Evolutionary conservation across 2,888 invertebrate genomes (phyloP).

Genomic region (Listrodromus nycthemerus): DNA sequence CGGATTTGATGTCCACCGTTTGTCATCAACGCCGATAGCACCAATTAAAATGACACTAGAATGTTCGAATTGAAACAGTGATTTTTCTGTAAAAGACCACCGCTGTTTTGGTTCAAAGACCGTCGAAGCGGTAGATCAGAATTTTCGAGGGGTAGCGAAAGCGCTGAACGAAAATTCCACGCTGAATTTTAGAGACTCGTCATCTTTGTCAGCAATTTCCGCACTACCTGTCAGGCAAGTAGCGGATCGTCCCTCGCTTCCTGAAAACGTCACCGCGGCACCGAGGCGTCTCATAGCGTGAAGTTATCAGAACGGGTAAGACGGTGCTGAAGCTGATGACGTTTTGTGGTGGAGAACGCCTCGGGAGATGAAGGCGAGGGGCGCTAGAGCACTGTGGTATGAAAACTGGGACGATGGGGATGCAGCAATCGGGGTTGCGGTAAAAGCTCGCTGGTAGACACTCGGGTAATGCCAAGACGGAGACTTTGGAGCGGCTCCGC

Average conservation of each 20-base stretch:
- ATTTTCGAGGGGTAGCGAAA: no score
- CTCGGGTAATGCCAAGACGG: conserved; percentile 57
- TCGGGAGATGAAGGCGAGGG: conserved; percentile 21
- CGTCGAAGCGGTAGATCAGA: not conserved
- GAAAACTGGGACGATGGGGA: conserved; percentile 51
- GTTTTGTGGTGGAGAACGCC: conserved; percentile 48
- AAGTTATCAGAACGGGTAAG: conserved; percentile 48
- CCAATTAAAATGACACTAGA: not conserved
- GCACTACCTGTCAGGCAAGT: conserved; percentile 10
- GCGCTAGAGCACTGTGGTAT: conserved; percentile 14
- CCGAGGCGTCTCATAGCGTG: conserved; percentile 23
- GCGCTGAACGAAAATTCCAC: not conserved
- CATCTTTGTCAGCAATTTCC: conserved; percentile 9
- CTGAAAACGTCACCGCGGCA: conserved; percentile 11
- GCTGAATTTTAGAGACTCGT: not conserved
- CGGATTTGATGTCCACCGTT: not conserved
- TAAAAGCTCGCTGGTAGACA: conserved; percentile 58
- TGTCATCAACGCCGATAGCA: not conserved
- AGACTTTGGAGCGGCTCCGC: conserved; percentile 30
- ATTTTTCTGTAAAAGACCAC: not conserved
- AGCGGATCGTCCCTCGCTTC: conserved; percentile 1
- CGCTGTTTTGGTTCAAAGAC: not conserved
- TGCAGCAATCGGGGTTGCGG: conserved; percentile 58
- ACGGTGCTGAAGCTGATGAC: conserved; percentile 48
- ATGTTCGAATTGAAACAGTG: not conserved